These are phyloP conservation scores for Tachysurus vachellii DNA, from an alignment of 2,113 vertebrate species.

Conservation along the genomic window DNA sequence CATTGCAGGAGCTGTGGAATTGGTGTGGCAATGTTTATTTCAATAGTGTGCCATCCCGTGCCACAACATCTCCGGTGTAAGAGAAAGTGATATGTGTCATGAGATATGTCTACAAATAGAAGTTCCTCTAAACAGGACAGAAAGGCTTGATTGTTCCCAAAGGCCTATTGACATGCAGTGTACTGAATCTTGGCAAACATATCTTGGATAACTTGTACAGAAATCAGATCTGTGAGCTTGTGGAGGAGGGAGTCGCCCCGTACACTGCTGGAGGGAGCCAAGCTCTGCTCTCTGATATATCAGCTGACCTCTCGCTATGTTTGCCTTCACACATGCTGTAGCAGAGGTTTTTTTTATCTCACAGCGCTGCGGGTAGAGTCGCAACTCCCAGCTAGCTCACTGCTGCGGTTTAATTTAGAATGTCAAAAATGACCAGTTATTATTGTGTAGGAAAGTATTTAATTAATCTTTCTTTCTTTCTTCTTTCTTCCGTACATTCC, in stretches of 20 bases:
- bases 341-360: conserved; percentile 13
- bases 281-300: background rate
- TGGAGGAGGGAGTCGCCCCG: conserved; percentile 33
- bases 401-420: background rate
- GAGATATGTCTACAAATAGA: conserved; percentile 18
- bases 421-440: background rate
- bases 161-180: background rate
- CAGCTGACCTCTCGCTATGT: conserved; percentile 10
- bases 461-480: background rate
- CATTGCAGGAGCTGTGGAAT: background rate
- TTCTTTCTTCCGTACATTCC: background rate
- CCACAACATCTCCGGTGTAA: background rate
- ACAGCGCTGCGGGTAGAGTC: conserved; percentile 16
- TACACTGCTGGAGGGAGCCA: background rate
- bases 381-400: conserved; percentile 15
- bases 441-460: background rate
- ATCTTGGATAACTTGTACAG: background rate
- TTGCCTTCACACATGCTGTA: background rate
- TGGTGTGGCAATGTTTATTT: background rate
- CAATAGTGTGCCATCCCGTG: background rate
- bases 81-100: conserved; percentile 27
- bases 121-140: conserved; percentile 14
- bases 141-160: conserved; percentile 30
- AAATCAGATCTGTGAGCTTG: conserved; percentile 37
- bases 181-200: conserved; percentile 35